These are phyloP conservation scores for Campopleginae sp. DNA, from an alignment of 2,888 invertebrate genomes.

Conservation along the genomic window DNA sequence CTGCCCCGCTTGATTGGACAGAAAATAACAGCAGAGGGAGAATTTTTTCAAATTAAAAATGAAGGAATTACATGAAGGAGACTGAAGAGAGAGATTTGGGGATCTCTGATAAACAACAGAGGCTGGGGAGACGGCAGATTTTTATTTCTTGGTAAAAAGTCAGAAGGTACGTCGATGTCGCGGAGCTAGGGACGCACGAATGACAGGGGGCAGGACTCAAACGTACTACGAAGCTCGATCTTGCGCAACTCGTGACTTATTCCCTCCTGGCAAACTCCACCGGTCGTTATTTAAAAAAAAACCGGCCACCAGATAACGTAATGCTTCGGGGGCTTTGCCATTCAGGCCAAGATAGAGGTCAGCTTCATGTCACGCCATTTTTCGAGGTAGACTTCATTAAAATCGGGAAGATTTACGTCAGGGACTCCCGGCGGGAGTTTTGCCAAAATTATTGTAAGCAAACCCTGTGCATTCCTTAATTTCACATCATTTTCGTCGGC, in stretches of 20 bases:
- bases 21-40: not conserved
- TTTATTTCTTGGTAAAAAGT: not conserved
- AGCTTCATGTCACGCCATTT: not conserved
- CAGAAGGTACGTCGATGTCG: not conserved
- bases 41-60: not conserved
- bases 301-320: not conserved
- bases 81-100: not conserved
- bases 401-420: not conserved
- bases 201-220: not conserved
- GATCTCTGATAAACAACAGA: constrained; percentile 8
- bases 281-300: constrained; percentile 1
- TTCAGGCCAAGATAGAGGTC: constrained; percentile 2
- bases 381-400: not conserved
- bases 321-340: constrained; percentile 3
- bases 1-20: constrained; percentile 20
- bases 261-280: not conserved
- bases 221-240: not conserved
- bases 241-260: constrained; percentile 6
- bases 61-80: not conserved
- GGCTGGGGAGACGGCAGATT: not conserved
- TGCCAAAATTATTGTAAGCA: not conserved
- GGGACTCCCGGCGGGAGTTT: not conserved
- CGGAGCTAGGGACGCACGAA: not conserved
- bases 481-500: not conserved
- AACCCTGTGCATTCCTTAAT: not conserved